phyloP scores from a whole-genome alignment of 2,888 invertebrate species.

The Adelphocoris suturalis region DNA sequence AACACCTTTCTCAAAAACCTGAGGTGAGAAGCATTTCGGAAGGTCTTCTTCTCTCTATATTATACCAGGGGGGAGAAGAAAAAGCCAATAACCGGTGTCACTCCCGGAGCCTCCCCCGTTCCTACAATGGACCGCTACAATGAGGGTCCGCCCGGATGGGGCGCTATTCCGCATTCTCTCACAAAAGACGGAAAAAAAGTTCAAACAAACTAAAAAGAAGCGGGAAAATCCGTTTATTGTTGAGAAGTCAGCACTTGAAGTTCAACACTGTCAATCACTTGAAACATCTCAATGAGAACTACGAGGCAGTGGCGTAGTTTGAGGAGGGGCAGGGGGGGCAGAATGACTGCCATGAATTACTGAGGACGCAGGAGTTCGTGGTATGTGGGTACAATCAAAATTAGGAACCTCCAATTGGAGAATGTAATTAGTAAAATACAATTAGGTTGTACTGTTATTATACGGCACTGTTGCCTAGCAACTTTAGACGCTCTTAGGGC shows the following conservation, averaged over 20 bases:
- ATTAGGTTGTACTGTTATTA: too few species aligned
- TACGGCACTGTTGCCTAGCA: too few species aligned
- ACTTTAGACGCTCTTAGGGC: too few species aligned
- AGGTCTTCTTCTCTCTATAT: background rate
- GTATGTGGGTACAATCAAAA: too few species aligned
- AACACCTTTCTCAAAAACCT: background rate
- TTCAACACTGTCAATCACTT: background rate
- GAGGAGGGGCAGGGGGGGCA: too few species aligned
- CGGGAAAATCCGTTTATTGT: constrained; percentile 29
- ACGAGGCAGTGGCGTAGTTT: too few species aligned
- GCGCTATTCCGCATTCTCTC: constrained; percentile 26
- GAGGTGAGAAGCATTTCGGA: constrained; percentile 17
- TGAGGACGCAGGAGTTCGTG: too few species aligned
- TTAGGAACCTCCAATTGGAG: too few species aligned
- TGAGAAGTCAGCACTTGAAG: background rate
- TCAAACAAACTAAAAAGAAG: constrained; percentile 10
- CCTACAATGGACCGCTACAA: background rate
- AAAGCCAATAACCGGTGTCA: constrained; percentile 34
- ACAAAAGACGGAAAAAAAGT: background rate
- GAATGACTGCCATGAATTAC: too few species aligned
- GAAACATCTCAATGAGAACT: background rate
- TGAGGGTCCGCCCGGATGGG: background rate
- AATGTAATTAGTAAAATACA: too few species aligned
- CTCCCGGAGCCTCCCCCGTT: background rate
- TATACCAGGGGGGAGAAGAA: constrained; percentile 4